A percentile compares a stretch with the other conserved stretches of the same genome.
Conservation (phyloP, 1,140 invertebrate species). For the Drosophila trapezifrons region DNA sequence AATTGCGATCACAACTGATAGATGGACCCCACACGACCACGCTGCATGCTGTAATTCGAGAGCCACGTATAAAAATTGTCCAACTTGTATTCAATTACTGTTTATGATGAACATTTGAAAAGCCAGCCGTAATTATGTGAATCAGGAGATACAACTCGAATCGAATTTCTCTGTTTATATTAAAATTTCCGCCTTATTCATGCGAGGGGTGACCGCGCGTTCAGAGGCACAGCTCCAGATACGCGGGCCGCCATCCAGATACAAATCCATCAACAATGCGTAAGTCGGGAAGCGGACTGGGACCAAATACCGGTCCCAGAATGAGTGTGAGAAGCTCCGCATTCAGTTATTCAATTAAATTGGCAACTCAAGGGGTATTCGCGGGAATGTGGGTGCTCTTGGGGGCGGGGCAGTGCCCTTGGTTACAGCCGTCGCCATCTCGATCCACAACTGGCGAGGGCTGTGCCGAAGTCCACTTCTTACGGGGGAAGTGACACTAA, state of each 20-base stretch:
- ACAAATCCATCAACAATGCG: conserved; percentile 68
- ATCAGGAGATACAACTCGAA: conserved; percentile 55
- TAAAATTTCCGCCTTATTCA: conserved; percentile 80
- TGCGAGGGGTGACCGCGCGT: conserved; percentile 36
- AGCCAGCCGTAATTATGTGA: conserved; percentile 68
- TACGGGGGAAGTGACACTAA: conserved; percentile 48
- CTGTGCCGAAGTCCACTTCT: conserved; percentile 60
- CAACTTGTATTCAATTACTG: conserved; percentile 70
- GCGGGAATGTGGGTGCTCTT: conserved; percentile 4
- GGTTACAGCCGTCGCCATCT: conserved; percentile 57
- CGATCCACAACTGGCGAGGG: conserved; percentile 38
- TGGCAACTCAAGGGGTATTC: conserved; percentile 65
- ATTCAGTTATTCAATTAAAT: conserved; percentile 73
- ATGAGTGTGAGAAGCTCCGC: conserved; percentile 73
- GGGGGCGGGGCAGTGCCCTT: conserved; percentile 22
- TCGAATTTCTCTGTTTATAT: conserved; percentile 75
- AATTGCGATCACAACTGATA: conserved; percentile 46
- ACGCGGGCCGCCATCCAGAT: conserved; percentile 17
- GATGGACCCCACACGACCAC: conserved; percentile 41
- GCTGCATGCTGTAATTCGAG: conserved; percentile 34
- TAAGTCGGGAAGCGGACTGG: conserved; percentile 50
- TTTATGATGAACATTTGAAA: conserved; percentile 47
- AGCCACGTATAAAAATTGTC: conserved; percentile 50
- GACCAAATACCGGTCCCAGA: conserved; percentile 30
- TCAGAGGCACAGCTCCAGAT: conserved; percentile 13